Evolutionary conservation across 2,797 vertebrate species (phyloP), one percentile per base, ranked within the genome.

Genomic region (Enteromius viviparus): DNA sequence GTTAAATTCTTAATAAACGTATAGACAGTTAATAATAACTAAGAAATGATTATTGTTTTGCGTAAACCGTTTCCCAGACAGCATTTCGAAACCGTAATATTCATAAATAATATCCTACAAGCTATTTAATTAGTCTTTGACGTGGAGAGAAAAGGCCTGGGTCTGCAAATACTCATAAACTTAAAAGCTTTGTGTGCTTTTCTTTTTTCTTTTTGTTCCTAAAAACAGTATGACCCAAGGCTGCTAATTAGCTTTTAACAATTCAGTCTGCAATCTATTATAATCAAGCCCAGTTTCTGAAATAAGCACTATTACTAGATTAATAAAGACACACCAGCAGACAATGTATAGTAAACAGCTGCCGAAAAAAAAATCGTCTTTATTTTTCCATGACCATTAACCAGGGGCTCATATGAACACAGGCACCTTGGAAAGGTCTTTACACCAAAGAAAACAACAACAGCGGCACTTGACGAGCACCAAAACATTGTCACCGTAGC

Each of bases 361-460:
- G 93, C 93, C 93, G 29, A 62, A 83, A 93, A 93, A 93, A 92
- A 93, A 89, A 78, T 83, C 76, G n/a, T 76, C 91, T 94, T 94
- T 93, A 92, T 94, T 92, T 89, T 91, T 93, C 87, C 49, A 10
- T 89, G 91, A 91, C 89, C 87, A 86, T 84, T 53, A 84, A 84
- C 55, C 86, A 80, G 84, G 82, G 81, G 68, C 82, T 81, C 78
- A 55, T 66, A 49, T 45, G 71, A 82, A 84, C 69, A 71, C 78
- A 55, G 84, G 84, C 49, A 47, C 74, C 71, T 83, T 76, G 6
- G 77, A 87, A 85, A 49, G 80, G 82, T 55, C 69, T 82, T 91
- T 89, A 93, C 90, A 93, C 81, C 74, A 83, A 92, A 89, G 90
- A 87, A 91, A 92, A 94, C 92, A 91, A 93, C 93, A 92, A 94